Evolutionary conservation across 2,113 vertebrate genomes (phyloP), one percentile per base, ranked within the genome.

Genomic region (Barbus barbus): DNA sequence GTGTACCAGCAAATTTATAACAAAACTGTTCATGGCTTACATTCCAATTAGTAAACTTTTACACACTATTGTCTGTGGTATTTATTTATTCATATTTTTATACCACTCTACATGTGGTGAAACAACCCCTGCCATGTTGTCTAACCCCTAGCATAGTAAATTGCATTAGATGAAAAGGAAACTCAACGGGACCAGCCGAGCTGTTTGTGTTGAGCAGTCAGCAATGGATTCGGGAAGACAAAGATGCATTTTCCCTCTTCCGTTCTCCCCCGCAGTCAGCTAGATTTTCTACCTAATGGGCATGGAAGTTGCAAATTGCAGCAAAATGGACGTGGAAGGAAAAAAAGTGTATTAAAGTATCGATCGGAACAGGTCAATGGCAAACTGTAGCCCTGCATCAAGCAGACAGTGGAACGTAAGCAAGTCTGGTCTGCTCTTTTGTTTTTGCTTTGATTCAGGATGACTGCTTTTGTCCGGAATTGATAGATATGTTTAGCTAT

Each of bases 281-380:
- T 89, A 81, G 65, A 88, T 88, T 90, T 91, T 89, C 81, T 85
- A 87, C 86, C 75, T 89, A 89, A 91, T 88, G 87, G 86, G 81
- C 86, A 89, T 86, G 87, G 90, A 91, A 90, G 87, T 90, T 90
- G 90, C 89, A 85, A 87, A 90, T 90, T 90, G 87, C 89, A 90
- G 89, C 90, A 89, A 89, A 90, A 89, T 81, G 75, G 84, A 87
- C 83, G 60, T 73, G 83, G 86, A 78, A 80, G 87, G 73, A 85
- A 73, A 79, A 87, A 83, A 87, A 72, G 86, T 79, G 72, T 85
- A 88, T 85, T 85, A 85, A 56, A 58, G 71, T 89, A 91, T 91
- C 85, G 89, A 91, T 91, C 63, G 73, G 41, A 26, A 26, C 78
- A 53, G 88, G 89, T 90, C 89, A 89, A 65, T 84, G 82, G 73